Evolutionary conservation across 2,797 vertebrate species (phyloP).

Genomic region (Chelonia mydas): DNA sequence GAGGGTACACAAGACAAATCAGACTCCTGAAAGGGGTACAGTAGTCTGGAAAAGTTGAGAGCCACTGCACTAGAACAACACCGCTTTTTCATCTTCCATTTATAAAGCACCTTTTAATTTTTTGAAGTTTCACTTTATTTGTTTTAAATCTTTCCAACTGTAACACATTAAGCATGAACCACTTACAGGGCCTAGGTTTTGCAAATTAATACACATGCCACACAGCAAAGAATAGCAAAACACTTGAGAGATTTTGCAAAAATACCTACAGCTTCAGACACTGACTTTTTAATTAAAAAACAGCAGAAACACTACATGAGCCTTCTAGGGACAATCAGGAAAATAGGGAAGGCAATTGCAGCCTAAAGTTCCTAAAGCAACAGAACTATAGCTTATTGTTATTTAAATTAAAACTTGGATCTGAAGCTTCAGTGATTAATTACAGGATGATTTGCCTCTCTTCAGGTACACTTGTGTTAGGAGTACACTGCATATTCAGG

Average conservation of each 20-base stretch:
- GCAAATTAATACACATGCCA: not conserved
- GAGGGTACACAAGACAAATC: too few species aligned
- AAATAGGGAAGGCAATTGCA: not conserved
- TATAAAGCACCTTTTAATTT: not conserved
- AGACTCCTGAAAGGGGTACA: too few species aligned
- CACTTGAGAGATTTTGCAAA: not conserved
- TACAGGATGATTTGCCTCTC: not conserved
- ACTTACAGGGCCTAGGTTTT: not conserved
- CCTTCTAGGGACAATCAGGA: not conserved
- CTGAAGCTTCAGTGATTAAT: not conserved
- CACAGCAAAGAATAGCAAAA: not conserved
- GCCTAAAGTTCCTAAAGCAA: not conserved
- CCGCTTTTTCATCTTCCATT: conserved; percentile 10
- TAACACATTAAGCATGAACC: not conserved
- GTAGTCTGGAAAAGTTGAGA: too few species aligned
- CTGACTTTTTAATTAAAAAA: not conserved
- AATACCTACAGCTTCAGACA: not conserved
- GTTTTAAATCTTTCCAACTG: not conserved
- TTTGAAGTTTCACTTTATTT: not conserved
- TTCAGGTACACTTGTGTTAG: not conserved
- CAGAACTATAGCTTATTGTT: not conserved
- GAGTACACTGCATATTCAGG: not conserved
- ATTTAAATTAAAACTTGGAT: not conserved
- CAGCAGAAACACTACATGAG: not conserved
- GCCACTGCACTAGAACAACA: not conserved